phyloP scores from a whole-genome alignment of 2,113 vertebrate genomes.

The Dasyornis broadbenti region DNA sequence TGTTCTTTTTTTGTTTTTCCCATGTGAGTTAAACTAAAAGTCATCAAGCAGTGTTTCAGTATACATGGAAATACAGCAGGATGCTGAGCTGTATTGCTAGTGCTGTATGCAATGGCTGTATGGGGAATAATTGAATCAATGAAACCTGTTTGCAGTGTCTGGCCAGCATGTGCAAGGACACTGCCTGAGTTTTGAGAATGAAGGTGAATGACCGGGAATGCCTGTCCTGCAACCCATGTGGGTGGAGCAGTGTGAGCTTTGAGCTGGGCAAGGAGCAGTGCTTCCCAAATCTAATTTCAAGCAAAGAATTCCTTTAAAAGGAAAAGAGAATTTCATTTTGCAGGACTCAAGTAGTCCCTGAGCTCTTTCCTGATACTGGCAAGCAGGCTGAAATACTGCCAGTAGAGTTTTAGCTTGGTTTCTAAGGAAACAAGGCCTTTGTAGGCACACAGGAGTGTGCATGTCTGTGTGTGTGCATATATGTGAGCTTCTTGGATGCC shows the following conservation, averaged over 20 bases:
- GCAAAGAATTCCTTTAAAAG: slow-evolving; percentile 17
- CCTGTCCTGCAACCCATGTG: not conserved
- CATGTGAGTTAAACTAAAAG: not conserved
- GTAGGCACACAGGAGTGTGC: not conserved
- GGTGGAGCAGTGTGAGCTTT: not conserved
- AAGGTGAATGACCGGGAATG: not conserved
- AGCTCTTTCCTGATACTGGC: slow-evolving; percentile 21
- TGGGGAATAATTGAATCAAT: not conserved
- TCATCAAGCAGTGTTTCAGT: not conserved
- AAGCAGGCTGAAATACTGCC: slow-evolving; percentile 43
- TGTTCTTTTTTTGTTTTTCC: not conserved
- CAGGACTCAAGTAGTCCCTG: slow-evolving; percentile 34
- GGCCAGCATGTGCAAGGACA: not conserved
- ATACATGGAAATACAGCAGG: not conserved
- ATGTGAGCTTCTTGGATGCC: not conserved
- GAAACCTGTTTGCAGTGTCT: not conserved
- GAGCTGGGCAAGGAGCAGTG: not conserved
- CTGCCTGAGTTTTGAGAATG: not conserved
- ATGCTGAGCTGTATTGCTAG: not conserved
- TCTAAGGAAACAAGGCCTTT: slow-evolving; percentile 61
- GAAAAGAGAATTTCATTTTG: slow-evolving; percentile 32
- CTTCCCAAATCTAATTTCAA: slow-evolving; percentile 13
- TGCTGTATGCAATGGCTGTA: not conserved
- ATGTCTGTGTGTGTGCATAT: not conserved
- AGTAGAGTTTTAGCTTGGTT: slow-evolving; percentile 53